phyloP scores from a whole-genome alignment of 1,140 invertebrate genomes.

The Brachionus sp. region DNA sequence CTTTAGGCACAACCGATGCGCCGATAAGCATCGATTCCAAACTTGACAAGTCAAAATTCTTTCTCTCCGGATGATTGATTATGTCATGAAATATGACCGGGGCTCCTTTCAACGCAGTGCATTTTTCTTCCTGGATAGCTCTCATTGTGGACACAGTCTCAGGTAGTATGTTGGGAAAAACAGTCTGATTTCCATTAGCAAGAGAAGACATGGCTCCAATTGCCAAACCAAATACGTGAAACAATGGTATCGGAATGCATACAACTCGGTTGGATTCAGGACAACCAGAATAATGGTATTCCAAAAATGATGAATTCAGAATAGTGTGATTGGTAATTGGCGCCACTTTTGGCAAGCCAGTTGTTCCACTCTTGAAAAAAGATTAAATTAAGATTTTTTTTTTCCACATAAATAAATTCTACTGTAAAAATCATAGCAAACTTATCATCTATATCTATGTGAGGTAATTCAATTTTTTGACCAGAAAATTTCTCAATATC shows the following conservation, averaged over 20 bases:
- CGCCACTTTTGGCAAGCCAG: conserved; percentile 72
- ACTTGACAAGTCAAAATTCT: conserved; percentile 56
- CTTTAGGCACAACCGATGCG: neutral
- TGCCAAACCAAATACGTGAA: conserved; percentile 62
- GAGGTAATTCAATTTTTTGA: neutral
- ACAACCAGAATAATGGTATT: conserved; percentile 65
- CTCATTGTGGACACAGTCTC: conserved; percentile 63
- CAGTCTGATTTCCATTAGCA: conserved; percentile 67
- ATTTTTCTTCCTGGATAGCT: conserved; percentile 72
- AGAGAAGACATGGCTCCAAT: conserved; percentile 56
- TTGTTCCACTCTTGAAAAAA: conserved; percentile 58
- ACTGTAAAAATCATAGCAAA: conserved; percentile 35
- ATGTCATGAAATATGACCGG: conserved; percentile 95
- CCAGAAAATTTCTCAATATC: too few species aligned
- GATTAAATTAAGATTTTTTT: neutral
- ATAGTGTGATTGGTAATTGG: conserved; percentile 76
- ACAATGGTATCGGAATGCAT: conserved; percentile 70
- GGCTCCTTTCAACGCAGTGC: conserved; percentile 77
- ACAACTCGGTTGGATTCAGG: conserved; percentile 61
- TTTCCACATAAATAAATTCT: neutral
- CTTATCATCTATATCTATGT: conserved; percentile 30
- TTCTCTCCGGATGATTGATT: conserved; percentile 61
- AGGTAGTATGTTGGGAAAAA: conserved; percentile 70
- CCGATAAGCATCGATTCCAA: conserved; percentile 50
- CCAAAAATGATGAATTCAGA: conserved; percentile 77